Base-by-base conservation (phyloP, 2,113 vertebrate species). In the Etheostoma spectabile region DNA sequence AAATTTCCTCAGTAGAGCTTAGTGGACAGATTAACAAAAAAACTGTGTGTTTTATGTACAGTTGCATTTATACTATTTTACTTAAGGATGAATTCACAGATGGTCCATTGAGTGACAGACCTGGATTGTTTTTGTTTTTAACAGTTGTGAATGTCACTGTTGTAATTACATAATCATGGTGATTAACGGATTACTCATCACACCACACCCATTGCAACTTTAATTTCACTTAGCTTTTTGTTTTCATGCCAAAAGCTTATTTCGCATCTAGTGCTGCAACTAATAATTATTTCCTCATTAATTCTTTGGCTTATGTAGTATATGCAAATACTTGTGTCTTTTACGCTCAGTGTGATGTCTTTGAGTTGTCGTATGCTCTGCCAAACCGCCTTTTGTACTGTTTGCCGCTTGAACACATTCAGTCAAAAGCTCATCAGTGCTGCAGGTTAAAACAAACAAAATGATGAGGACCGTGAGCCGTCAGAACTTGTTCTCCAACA, bases 401-500 rank as follows among this genome's bases (percentile, higher is more conserved):
- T 42, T 4, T 74, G n/a, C 27, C 4, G 59, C n/a, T 10, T 53
- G 22, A 35, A 59, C n/a, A 27, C 57, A 62, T 1, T 10, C 16
- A 27, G 18, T 71, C 65, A 33, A 46, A 57, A 77, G 49, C 21
- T 49, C 27, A 62, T 14, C 21, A 18, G 30, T n/a, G 33, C 52
- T 12, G 53, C 48, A 56, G 19, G 49, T 74, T 48, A 16, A 61
- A 53, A 63, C n/a, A 30, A 30, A 35, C 21, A 35, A 35, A 11
- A 14, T 30, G 4, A 15, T 13, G 10, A 21, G 10, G 4, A 18
- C 1, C 0, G 33, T 55, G 53, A 46, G 7, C 1, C 0, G 13
- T 70, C 27, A 21, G 19, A 63, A 51, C 77, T 22, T 68, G 63
- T 42, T 68, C 75, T 69, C 3, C 21, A 63, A 12, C 24, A 48